Evolutionary conservation across 2,888 invertebrate genomes (phyloP).

Genomic region (Xestia xanthographa): DNA sequence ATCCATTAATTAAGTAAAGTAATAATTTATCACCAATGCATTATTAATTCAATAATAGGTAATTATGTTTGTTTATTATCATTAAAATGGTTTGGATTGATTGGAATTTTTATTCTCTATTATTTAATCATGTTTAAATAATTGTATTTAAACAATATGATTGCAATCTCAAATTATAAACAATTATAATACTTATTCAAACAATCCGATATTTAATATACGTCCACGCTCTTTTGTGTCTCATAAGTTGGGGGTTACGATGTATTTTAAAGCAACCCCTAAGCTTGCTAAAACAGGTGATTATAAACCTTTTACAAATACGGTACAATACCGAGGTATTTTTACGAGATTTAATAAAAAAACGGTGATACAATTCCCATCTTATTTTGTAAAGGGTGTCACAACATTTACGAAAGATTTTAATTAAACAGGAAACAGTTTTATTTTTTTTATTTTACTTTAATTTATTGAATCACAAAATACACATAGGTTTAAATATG

Average conservation of each 20-base stretch:
- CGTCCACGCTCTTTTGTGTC: background rate
- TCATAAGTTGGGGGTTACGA: background rate
- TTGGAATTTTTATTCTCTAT: background rate
- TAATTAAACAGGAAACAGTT: no score
- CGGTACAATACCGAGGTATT: no score
- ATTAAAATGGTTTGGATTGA: slow-evolving; percentile 1
- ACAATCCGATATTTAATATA: background rate
- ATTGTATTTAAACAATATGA: background rate
- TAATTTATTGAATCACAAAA: no score
- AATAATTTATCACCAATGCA: slow-evolving; percentile 23
- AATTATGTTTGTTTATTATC: background rate
- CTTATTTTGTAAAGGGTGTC: background rate
- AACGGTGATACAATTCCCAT: background rate
- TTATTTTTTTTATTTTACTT: no score
- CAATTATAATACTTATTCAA: background rate
- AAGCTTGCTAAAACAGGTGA: background rate
- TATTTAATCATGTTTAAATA: no score
- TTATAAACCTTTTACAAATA: background rate
- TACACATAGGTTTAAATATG: no score
- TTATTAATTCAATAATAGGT: slow-evolving; percentile 15
- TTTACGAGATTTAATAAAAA: background rate
- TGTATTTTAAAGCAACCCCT: background rate
- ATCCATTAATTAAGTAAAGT: slow-evolving; percentile 34
- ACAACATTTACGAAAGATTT: background rate
- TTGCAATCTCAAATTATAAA: background rate